Base-by-base conservation (phyloP, 2,888 invertebrate species). In the Dolomedes plantarius region DNA sequence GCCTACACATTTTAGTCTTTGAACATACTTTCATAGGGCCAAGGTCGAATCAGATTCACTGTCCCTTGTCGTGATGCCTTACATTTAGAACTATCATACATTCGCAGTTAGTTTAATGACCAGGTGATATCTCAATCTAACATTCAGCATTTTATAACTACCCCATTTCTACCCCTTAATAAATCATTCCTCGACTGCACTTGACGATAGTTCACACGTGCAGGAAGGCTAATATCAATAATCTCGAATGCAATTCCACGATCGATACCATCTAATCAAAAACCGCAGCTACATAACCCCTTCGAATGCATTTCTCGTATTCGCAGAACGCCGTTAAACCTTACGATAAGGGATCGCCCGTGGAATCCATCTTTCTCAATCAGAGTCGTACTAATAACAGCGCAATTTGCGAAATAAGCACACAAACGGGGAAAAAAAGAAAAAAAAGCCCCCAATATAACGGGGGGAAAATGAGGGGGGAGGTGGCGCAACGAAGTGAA, bases 401-500 rank as follows among this genome's bases (percentile, higher is more conserved):
- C 56, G 56, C 56, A 56, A 56, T 56, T 56, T 56, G 11, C 19
- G 46, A 56, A 23, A 56, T 5, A 46, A 46, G 13, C 41, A 46
- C 46, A 46, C n/a, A n/a, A n/a, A n/a, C n/a, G n/a, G n/a, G n/a
- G n/a, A n/a, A 19, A 56, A 23, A 56, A 56, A 7, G 6, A 23
- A 56, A 56, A 56, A 23, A 56, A 16, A 56, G 16, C 19, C 5
- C 23, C 23, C 1, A 6, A 56, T 56, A 56, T 23, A 16, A 56
- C 6, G 56, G 56, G 46, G 56, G 5, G 3, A 16, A 9, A 23
- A 56, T 5, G 23, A 56, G 23, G 56, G 56, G 23, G 56, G 56
- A 23, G 56, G 19, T 56, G 56, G 56, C 56, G 56, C 56, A 56
- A 56, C 11, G 23, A 56, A 19, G 56, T 56, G 56, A 56, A 56